phyloP scores from a whole-genome alignment of 2,797 vertebrate species.

The Darevskia nairensis region DNA sequence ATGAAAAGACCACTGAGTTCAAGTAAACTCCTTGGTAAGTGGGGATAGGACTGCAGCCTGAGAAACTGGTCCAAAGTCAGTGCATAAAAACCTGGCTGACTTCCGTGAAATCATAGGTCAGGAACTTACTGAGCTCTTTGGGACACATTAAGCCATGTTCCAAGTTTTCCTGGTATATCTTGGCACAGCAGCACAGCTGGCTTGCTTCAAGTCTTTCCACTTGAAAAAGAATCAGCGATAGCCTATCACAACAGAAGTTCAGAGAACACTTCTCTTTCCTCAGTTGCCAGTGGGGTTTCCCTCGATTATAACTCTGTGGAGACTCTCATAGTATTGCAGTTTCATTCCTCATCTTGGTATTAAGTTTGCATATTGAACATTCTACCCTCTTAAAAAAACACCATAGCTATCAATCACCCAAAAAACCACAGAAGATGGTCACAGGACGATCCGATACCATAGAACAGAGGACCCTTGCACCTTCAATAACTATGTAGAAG shows the following conservation, averaged over 20 bases:
- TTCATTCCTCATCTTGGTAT: not conserved
- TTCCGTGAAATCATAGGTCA: not conserved
- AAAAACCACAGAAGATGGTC: not conserved
- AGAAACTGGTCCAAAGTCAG: not conserved
- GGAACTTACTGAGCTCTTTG: not conserved
- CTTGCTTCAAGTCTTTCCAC: slow-evolving; percentile 20
- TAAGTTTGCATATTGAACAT: not conserved
- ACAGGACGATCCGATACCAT: not conserved
- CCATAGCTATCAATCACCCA: not conserved
- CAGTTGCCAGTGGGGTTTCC: not conserved
- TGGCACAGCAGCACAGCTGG: slow-evolving; percentile 11
- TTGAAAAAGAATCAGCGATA: not conserved
- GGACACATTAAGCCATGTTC: not conserved
- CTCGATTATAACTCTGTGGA: not conserved
- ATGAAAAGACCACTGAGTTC: not conserved
- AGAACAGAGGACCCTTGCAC: not conserved
- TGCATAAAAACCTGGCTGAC: not conserved
- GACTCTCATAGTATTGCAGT: not conserved
- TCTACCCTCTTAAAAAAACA: not conserved
- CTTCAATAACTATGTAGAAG: not conserved
- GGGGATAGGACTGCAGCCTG: not conserved
- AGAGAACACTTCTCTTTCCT: not conserved
- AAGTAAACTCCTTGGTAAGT: too few species aligned
- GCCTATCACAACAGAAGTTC: not conserved
- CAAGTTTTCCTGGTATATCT: slow-evolving; percentile 31